Evolutionary conservation across 2,797 vertebrate genomes (phyloP).

Genomic region (Phataginus tetradactyla): DNA sequence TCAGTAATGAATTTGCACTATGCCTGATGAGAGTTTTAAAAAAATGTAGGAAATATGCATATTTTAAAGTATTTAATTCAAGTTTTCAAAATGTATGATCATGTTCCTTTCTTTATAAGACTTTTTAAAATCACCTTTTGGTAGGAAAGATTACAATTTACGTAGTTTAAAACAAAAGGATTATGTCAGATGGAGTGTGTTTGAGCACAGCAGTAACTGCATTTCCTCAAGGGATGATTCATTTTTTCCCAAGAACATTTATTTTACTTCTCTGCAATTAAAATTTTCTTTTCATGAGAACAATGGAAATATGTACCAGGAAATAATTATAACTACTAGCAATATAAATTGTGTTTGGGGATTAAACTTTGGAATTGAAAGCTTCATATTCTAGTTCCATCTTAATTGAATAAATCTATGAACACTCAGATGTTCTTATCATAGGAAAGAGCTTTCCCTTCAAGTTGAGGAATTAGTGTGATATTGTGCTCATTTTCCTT

Average conservation of each 20-base stretch:
- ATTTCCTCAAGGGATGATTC: constrained; percentile 59
- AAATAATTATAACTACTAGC: background rate
- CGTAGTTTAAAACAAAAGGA: background rate
- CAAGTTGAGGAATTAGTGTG: background rate
- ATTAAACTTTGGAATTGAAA: constrained; percentile 23
- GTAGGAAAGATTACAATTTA: background rate
- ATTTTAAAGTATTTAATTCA: constrained; percentile 29
- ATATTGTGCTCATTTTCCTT: background rate
- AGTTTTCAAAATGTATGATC: background rate
- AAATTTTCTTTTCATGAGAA: constrained; percentile 57
- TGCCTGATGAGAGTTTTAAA: background rate
- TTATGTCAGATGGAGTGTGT: background rate
- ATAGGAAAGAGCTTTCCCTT: background rate
- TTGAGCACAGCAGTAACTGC: background rate
- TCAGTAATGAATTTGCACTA: background rate
- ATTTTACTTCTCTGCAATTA: constrained; percentile 68
- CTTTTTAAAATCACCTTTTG: background rate
- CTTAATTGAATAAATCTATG: constrained; percentile 19
- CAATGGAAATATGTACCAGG: constrained; percentile 36
- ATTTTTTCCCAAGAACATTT: constrained; percentile 42
- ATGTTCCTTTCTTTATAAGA: background rate
- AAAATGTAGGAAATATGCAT: background rate
- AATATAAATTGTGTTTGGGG: constrained; percentile 4
- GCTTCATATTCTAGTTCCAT: background rate
- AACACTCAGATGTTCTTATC: background rate